Evolutionary conservation across 1,140 invertebrate genomes (phyloP).

Genomic region (Caenorhabditis remanei): DNA sequence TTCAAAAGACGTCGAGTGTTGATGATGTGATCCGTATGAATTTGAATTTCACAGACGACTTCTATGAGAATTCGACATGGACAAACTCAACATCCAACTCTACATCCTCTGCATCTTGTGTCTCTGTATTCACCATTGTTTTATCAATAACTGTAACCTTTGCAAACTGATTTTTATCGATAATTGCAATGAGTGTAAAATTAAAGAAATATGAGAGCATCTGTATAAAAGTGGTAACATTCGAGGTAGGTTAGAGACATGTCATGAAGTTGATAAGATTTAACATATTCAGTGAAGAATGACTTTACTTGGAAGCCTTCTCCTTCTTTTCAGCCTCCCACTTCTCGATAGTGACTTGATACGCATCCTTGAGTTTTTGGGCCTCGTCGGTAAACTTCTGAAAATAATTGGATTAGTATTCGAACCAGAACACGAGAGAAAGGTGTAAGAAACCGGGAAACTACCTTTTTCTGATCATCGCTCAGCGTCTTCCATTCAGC

Average conservation of each 20-base stretch:
- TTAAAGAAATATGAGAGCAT: too few relatives aligned
- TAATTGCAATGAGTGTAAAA: background rate
- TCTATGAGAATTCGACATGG: background rate
- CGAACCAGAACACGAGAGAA: background rate
- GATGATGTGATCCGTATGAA: background rate
- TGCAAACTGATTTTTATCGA: background rate
- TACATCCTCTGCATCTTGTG: background rate
- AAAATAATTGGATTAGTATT: background rate
- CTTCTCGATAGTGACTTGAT: background rate
- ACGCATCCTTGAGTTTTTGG: constrained; percentile 4
- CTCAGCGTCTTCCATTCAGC: constrained; percentile 4
- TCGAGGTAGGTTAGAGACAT: background rate
- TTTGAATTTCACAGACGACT: background rate
- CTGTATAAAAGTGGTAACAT: too few relatives aligned
- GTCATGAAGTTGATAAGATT: background rate
- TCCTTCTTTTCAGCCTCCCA: constrained; percentile 29
- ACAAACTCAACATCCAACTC: background rate
- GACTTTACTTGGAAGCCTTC: background rate
- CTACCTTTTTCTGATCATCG: constrained; percentile 16
- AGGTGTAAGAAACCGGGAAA: background rate
- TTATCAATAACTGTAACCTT: background rate
- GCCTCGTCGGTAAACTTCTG: constrained; percentile 43
- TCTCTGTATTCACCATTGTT: background rate
- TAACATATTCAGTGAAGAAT: too few relatives aligned
- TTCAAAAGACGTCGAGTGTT: background rate